These are phyloP conservation scores for Sylvilagus bachmani DNA, from an alignment of 2,113 vertebrate species.

Conservation along the genomic window DNA sequence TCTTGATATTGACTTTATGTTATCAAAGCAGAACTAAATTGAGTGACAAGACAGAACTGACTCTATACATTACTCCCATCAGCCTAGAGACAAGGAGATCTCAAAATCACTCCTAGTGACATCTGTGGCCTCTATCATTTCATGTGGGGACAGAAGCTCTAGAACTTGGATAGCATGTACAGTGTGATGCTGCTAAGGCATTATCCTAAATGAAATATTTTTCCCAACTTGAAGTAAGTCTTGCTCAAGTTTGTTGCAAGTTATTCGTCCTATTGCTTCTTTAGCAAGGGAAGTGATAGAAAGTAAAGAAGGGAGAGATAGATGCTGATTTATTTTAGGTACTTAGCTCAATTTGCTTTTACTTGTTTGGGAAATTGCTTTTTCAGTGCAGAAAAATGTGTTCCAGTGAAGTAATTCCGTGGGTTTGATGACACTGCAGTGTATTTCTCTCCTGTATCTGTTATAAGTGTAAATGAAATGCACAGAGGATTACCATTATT, in stretches of 20 bases:
- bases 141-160: background rate
- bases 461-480: slow-evolving; percentile 77
- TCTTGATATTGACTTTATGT: slow-evolving; percentile 6
- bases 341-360: slow-evolving; percentile 77
- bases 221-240: background rate
- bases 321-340: slow-evolving; percentile 68
- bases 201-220: background rate
- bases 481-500: slow-evolving; percentile 74
- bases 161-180: no score
- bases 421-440: slow-evolving; percentile 71
- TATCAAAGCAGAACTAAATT: slow-evolving; percentile 32
- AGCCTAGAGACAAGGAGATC: background rate
- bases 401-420: slow-evolving; percentile 61
- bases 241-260: slow-evolving; percentile 13
- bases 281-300: slow-evolving; percentile 42
- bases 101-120: background rate
- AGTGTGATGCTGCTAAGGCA: background rate
- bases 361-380: slow-evolving; percentile 75
- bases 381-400: slow-evolving; percentile 73
- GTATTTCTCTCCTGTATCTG: slow-evolving; percentile 53
- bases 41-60: background rate
- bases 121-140: background rate
- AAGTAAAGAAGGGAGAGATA: slow-evolving; percentile 56
- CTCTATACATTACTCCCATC: background rate
- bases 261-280: slow-evolving; percentile 49